Percentiles rank a stretch among this genome's conserved stretches.
These are phyloP conservation scores for Agrochola lota DNA, from an alignment of 2,888 invertebrate genomes.

Conservation along the genomic window DNA sequence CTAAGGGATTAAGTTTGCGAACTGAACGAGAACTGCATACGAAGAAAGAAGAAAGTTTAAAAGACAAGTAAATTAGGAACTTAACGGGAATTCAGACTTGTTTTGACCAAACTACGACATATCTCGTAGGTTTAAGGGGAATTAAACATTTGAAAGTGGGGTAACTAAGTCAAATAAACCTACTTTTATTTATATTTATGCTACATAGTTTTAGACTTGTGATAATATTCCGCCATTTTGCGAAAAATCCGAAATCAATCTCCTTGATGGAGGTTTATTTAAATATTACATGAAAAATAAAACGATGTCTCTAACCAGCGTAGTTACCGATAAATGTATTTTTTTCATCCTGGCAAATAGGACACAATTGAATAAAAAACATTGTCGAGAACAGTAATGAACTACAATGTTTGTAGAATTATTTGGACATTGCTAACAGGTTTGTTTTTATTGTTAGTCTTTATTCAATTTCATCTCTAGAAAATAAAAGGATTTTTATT, in stretches of 20 bases:
- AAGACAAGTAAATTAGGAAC: slow-evolving; percentile 58
- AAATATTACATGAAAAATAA: neutral
- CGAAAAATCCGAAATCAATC: neutral
- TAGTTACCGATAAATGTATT: neutral
- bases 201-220: neutral
- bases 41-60: slow-evolving; percentile 31
- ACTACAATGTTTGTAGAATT: neutral
- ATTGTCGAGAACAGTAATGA: neutral
- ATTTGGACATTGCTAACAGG: slow-evolving; percentile 17
- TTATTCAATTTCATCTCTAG: slow-evolving; percentile 30
- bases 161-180: neutral
- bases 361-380: neutral
- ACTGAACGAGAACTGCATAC: slow-evolving; percentile 41
- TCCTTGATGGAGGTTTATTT: neutral
- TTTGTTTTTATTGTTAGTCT: slow-evolving; percentile 22
- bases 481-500: slow-evolving; percentile 40
- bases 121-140: neutral
- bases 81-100: slow-evolving; percentile 19
- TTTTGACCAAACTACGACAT: neutral
- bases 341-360: neutral
- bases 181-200: neutral
- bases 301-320: neutral
- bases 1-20: slow-evolving; percentile 13
- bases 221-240: neutral
- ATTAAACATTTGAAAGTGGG: neutral